phyloP scores from a whole-genome alignment of 64 coral and sea anemone species.

The Porites lutea region DNA sequence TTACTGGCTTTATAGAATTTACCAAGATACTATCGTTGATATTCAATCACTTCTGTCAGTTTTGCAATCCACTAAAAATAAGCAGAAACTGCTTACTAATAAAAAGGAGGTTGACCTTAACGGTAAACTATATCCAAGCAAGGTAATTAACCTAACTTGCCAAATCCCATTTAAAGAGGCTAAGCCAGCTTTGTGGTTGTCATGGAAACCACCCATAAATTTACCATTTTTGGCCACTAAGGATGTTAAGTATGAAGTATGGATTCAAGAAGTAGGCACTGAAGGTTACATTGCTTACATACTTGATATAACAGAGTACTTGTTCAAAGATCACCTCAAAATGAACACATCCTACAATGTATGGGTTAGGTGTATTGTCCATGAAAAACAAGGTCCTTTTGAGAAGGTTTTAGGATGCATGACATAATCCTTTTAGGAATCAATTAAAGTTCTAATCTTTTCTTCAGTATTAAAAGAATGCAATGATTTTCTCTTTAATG shows the following conservation, averaged over 20 bases:
- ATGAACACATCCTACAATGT: slow-evolving; percentile 68
- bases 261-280: slow-evolving; percentile 77
- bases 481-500: too few relatives aligned
- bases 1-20: slow-evolving; percentile 96
- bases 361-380: slow-evolving; percentile 84
- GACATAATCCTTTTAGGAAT: slow-evolving; percentile 17
- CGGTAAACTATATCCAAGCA: slow-evolving; percentile 68
- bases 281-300: slow-evolving; percentile 82
- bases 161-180: not conserved
- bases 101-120: not conserved
- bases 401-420: slow-evolving; percentile 10
- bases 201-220: slow-evolving; percentile 87
- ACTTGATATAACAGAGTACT: slow-evolving; percentile 78
- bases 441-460: too few relatives aligned
- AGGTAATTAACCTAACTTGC: slow-evolving; percentile 83
- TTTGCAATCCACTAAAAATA: slow-evolving; percentile 42
- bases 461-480: not conserved
- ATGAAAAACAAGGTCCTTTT: slow-evolving; percentile 77
- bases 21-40: slow-evolving; percentile 97
- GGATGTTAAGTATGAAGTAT: slow-evolving; percentile 87
- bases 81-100: slow-evolving; percentile 10
- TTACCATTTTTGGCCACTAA: slow-evolving; percentile 15
- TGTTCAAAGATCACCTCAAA: slow-evolving; percentile 72
- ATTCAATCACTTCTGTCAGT: slow-evolving; percentile 74
- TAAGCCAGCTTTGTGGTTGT: slow-evolving; percentile 58